A percentile compares a stretch with the other conserved stretches of the same genome.
Conservation (phyloP, 1,140 invertebrate genomes). For the Leptinotarsa defecta region DNA sequence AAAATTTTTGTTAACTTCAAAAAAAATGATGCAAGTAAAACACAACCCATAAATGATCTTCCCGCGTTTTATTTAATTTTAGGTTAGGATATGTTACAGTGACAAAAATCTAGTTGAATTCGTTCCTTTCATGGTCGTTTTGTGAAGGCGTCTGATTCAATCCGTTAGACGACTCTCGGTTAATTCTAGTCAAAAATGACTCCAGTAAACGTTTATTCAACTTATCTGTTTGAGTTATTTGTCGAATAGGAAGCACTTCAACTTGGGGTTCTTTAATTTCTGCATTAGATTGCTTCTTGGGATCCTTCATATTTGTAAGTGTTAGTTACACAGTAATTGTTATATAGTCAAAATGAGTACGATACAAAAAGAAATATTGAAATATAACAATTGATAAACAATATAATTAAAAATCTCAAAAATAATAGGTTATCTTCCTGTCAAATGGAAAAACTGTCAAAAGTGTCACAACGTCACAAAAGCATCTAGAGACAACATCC, state of each 20-base stretch:
- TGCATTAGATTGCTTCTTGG: too few species aligned
- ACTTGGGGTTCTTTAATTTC: too few species aligned
- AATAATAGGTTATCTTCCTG: too few species aligned
- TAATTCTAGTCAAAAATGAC: slow-evolving; percentile 64
- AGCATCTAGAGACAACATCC: too few species aligned
- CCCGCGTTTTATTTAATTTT: slow-evolving; percentile 31
- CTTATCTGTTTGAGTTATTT: slow-evolving; percentile 67
- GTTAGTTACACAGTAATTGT: too few species aligned
- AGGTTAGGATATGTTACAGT: slow-evolving; percentile 36
- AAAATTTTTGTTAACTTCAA: slow-evolving; percentile 2
- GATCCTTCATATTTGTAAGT: too few species aligned
- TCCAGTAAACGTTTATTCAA: slow-evolving; percentile 66
- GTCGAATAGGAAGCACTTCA: slow-evolving; percentile 44
- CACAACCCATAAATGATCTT: neutral
- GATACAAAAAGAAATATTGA: too few species aligned
- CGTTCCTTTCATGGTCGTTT: slow-evolving; percentile 14
- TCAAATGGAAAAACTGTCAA: too few species aligned
- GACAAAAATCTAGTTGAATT: slow-evolving; percentile 26
- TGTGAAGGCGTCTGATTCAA: neutral
- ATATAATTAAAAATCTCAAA: too few species aligned
- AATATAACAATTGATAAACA: too few species aligned
- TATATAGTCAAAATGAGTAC: too few species aligned
- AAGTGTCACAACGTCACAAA: too few species aligned
- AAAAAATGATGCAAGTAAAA: neutral
- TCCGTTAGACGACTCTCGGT: slow-evolving; percentile 47